phyloP scores from a whole-genome alignment of 2,888 invertebrate species.

The Orthosia incerta region DNA sequence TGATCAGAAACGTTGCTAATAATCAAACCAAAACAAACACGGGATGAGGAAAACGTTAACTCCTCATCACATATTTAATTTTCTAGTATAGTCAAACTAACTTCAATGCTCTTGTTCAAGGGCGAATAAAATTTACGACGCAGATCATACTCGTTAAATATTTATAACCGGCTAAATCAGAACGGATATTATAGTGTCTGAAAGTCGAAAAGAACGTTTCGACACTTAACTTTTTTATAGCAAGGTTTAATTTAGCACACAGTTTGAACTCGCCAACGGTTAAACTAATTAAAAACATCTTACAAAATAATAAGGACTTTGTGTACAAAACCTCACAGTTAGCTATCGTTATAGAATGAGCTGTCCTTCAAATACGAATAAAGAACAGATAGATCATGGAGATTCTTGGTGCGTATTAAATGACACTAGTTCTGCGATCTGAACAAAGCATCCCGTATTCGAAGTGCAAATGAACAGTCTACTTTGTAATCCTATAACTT shows the following conservation, averaged over 20 bases:
- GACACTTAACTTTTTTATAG: background rate
- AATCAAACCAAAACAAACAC: conserved; percentile 22
- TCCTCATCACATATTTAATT: conserved; percentile 32
- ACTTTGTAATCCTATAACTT: background rate
- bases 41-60: conserved; percentile 36
- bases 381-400: background rate
- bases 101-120: conserved; percentile 22
- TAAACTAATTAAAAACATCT: background rate
- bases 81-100: conserved; percentile 20
- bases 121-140: conserved; percentile 14
- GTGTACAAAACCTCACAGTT: background rate
- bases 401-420: background rate
- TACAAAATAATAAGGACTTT: background rate
- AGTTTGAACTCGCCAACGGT: background rate
- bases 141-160: conserved; percentile 36
- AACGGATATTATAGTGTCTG: background rate
- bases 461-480: background rate
- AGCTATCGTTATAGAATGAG: background rate
- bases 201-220: conserved; percentile 1
- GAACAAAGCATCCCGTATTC: background rate
- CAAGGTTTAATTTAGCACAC: background rate
- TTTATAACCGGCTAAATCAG: conserved; percentile 24
- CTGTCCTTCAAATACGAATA: background rate
- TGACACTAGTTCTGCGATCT: background rate
- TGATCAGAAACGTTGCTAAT: conserved; percentile 28